Evolutionary conservation across 2,888 invertebrate species (phyloP).

Genomic region (Alentia gelatinosa): DNA sequence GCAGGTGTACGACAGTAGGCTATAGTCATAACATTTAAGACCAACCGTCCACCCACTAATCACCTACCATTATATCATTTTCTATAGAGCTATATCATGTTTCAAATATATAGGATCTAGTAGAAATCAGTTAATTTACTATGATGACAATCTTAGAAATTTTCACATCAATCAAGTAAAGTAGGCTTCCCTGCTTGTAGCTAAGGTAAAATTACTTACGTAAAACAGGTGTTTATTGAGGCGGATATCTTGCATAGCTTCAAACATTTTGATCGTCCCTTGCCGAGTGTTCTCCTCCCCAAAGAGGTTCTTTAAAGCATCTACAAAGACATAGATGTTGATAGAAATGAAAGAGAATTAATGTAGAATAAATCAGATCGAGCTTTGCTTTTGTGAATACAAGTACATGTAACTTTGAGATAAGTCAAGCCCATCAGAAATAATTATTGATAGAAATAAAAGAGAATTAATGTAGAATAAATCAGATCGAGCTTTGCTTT

Average conservation of each 20-base stretch:
- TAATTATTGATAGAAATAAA: too few relatives aligned
- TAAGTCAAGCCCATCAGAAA: too few relatives aligned
- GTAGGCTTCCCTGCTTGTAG: background rate
- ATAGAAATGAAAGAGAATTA: too few relatives aligned
- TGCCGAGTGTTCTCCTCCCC: constrained; percentile 91
- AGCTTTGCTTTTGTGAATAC: too few relatives aligned
- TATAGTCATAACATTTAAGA: background rate
- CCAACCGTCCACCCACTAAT: background rate
- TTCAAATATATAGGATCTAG: background rate
- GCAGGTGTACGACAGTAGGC: too few relatives aligned
- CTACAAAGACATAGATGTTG: too few relatives aligned
- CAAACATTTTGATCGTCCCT: constrained; percentile 92
- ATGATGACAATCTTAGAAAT: background rate
- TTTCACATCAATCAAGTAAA: background rate
- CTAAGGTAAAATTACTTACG: constrained; percentile 84
- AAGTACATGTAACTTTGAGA: too few relatives aligned
- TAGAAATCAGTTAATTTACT: background rate
- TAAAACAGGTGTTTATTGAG: constrained; percentile 95
- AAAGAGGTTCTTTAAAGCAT: constrained; percentile 90
- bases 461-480: too few relatives aligned
- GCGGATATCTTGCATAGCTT: constrained; percentile 90
- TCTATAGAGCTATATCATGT: background rate
- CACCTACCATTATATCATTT: background rate
- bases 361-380: too few relatives aligned
- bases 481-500: too few relatives aligned